These are phyloP conservation scores for Tenualosa thibaudeaui DNA, from an alignment of 2,797 vertebrate species.

Conservation along the genomic window DNA sequence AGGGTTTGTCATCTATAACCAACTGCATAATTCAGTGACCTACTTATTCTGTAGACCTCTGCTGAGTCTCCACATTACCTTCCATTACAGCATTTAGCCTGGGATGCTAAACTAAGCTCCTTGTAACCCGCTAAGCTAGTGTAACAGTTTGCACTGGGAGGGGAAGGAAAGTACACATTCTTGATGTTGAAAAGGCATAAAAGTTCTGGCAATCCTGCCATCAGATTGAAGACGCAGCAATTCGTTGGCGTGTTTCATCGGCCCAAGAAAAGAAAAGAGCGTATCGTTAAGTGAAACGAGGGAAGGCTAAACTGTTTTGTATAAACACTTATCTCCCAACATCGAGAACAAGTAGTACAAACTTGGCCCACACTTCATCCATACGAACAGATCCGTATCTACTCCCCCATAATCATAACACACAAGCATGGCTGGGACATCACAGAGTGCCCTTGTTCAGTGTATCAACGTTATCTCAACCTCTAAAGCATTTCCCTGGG, in stretches of 20 bases:
- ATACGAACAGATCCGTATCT: constrained; percentile 37
- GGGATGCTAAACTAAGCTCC: not conserved
- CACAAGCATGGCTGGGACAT: constrained; percentile 49
- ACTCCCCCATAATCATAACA: constrained; percentile 35
- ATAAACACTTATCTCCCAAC: not conserved
- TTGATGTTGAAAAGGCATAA: not conserved
- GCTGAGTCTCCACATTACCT: constrained; percentile 10
- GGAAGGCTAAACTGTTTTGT: not conserved
- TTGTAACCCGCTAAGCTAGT: not conserved
- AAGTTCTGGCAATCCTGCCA: not conserved
- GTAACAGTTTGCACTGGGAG: not conserved
- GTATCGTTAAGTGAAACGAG: not conserved
- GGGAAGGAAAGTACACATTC: not conserved
- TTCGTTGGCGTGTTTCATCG: not conserved
- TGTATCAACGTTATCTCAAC: constrained; percentile 49
- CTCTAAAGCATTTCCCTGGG: constrained; percentile 51
- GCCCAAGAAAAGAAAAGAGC: not conserved
- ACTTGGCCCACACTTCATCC: constrained; percentile 22
- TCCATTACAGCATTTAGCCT: not conserved
- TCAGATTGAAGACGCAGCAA: constrained; percentile 1
- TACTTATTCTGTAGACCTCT: constrained; percentile 1
- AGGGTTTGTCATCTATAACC: constrained; percentile 23
- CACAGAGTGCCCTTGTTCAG: constrained; percentile 54
- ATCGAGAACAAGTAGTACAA: constrained; percentile 21
- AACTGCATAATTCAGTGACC: constrained; percentile 19